A percentile compares a stretch with the other conserved stretches of the same genome.
Conservation (phyloP, 2,888 invertebrate genomes). For the Tuberolachnus salignus region DNA sequence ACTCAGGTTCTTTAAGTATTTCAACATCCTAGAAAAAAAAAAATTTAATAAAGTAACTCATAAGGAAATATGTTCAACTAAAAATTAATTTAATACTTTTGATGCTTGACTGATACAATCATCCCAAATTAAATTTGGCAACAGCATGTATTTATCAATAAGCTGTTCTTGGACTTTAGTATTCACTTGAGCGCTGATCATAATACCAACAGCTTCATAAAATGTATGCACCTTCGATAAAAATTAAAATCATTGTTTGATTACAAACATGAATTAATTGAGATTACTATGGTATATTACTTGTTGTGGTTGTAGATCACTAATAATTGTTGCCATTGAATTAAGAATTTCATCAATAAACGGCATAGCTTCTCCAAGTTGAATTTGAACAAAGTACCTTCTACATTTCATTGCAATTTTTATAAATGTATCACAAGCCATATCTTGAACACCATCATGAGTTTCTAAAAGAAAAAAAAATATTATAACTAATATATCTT, state of each 20-base stretch:
- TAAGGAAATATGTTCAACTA: neutral
- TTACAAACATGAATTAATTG: neutral
- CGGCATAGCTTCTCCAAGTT: constrained; percentile 94
- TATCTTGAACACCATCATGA: constrained; percentile 99
- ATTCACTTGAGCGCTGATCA: constrained; percentile 96
- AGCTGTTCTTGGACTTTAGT: constrained; percentile 88
- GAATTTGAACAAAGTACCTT: constrained; percentile 95
- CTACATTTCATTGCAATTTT: constrained; percentile 99
- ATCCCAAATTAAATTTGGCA: constrained; percentile 99
- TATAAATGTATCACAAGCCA: constrained; percentile 99
- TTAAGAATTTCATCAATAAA: constrained; percentile 98
- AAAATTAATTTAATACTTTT: constrained; percentile 65
- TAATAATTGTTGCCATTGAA: constrained; percentile 96
- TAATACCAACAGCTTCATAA: constrained; percentile 98
- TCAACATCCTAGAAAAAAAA: constrained; percentile 77
- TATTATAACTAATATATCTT: neutral
- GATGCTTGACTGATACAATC: constrained; percentile 96
- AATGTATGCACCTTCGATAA: constrained; percentile 81
- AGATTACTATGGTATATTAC: constrained; percentile 64
- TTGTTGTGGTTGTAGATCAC: constrained; percentile 98
- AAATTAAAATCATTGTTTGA: constrained; percentile 38
- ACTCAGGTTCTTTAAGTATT: constrained; percentile 92
- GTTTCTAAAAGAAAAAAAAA: constrained; percentile 72
- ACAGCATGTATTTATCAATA: constrained; percentile 95
- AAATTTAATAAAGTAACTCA: constrained; percentile 18